Evolutionary conservation across 2,888 invertebrate species (phyloP), one percentile per base, ranked within the genome.

Genomic region (Onthophagus sagittarius): DNA sequence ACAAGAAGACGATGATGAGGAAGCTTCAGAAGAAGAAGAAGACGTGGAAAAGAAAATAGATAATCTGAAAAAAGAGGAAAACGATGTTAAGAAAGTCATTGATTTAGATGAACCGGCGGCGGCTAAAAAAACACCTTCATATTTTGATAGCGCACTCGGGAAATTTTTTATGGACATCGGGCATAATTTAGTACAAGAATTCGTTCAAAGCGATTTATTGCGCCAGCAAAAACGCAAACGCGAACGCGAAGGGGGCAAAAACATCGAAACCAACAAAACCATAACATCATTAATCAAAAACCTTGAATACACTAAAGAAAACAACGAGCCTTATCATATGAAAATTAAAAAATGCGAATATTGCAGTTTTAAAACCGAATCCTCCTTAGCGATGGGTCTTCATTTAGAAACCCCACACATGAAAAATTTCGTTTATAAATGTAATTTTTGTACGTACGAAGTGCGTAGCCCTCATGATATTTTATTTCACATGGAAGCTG

Each of bases 81-180:
- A 88, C 13, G 87, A 88, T 70, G 89, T 88, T 79, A 88, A 89
- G 75, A 88, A 87, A 79, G 84, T 87, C 79, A 88, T 86, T 73
- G 89, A 90, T 74, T 81, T 82, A 73, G 84, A 88, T 65, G 87
- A 89, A 39, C 85, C 87, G 67, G 84, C 23, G 32, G 85, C 87
- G 67, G 84, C 23, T n/a, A 81, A 81, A 72, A 83, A 84, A 77
- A 78, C 80, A 73, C 73, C 76, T 65, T 91, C 91, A 76, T 96
- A 94, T 83, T 96, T 96, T 83, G 94, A 94, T 77, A 92, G 93
- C 84, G 93, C 96, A 0, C 86, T 96, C 71, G 96, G 97, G 5
- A 94, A 94, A 84, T 95, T 97, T 84, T 94, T 97, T 81, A 93
- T 94, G 85, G 94, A 95, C 82, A 94, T 98, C 79, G 98, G 98